Evolutionary conservation across 2,888 invertebrate genomes (phyloP), one percentile per base, ranked within the genome.

Genomic region (Spisula subtruncata): DNA sequence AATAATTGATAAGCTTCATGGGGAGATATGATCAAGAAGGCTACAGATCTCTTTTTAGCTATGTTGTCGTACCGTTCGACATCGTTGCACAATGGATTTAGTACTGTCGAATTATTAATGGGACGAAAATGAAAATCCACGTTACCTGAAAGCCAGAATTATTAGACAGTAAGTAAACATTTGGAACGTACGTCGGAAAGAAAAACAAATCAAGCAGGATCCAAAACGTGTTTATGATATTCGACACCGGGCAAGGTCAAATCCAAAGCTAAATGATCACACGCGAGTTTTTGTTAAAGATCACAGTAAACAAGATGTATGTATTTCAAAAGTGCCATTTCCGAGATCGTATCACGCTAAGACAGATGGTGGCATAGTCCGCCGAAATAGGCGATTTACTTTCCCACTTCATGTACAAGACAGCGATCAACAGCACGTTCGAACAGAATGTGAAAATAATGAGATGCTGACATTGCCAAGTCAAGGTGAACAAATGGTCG

Each of bases 81-180:
- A 25, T 94, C 94, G 29, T 85, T 94, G 48, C 87, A 91, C 25
- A 93, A 92, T 81, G 94, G 95, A 18, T 93, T 91, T 83, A 93
- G 93, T 41, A 94, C 95, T 29, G 93, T 94, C 5, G 94, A 95
- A 89, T 89, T 96, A 16, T 92, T 95, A 14, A 93, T 95, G 91
- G 94, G 94, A 25, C 51, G 95, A 35, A 93, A 92, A 18, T 88
- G 95, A 51, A 85, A 94, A 75, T 92, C 93, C 83, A 83, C 90
- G 12, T 79, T 95, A 0, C 93, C 94, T 16, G 79, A 41, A 81
- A 83, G n/a, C 91, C 88, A 18, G 35, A 85, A 35, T 25, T 46
- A 6, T 51, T 90, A n/a, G 41, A 81, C 5, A 81, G 87, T 16
- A 86, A 35, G 81, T 88, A 86, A 48, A 80, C 80, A 25, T 51